Evolutionary conservation across 30 jellyfish, hydroid and myxozoan species (phyloP).

Genomic region (Hydractinia echinata): DNA sequence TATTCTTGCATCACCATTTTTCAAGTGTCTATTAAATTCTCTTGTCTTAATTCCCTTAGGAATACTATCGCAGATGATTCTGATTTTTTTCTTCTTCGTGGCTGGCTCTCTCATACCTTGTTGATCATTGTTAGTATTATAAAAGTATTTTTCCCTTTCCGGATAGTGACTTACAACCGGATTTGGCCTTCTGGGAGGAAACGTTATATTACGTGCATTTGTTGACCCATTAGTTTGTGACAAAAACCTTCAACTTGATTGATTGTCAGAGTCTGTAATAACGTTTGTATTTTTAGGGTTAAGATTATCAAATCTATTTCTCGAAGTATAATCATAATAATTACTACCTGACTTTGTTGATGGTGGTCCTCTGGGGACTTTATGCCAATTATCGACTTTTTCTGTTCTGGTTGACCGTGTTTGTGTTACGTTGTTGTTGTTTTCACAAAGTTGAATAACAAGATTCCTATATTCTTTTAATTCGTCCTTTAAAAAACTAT

Average conservation of each 20-base stretch:
- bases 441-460: conserved; percentile 1
- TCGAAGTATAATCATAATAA: conserved; percentile 4
- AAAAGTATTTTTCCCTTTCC: background rate
- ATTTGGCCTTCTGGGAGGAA: conserved; percentile 9
- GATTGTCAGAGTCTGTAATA: background rate
- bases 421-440: conserved; percentile 3
- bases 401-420: conserved; percentile 4
- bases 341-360: background rate
- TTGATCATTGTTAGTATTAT: too few species aligned
- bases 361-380: conserved; percentile 3
- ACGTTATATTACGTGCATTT: conserved; percentile 2
- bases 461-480: background rate
- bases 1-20: background rate
- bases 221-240: background rate
- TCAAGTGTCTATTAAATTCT: background rate
- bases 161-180: background rate
- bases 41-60: conserved; percentile 1
- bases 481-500: background rate
- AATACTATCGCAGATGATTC: background rate
- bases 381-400: background rate
- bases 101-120: background rate
- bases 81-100: background rate
- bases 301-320: conserved; percentile 1
- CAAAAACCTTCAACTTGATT: background rate
- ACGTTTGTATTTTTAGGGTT: background rate